Percentiles rank a stretch among this genome's conserved stretches.
phyloP scores from a whole-genome alignment of 1,140 invertebrate species.

The Pachypeltis micranthus region DNA sequence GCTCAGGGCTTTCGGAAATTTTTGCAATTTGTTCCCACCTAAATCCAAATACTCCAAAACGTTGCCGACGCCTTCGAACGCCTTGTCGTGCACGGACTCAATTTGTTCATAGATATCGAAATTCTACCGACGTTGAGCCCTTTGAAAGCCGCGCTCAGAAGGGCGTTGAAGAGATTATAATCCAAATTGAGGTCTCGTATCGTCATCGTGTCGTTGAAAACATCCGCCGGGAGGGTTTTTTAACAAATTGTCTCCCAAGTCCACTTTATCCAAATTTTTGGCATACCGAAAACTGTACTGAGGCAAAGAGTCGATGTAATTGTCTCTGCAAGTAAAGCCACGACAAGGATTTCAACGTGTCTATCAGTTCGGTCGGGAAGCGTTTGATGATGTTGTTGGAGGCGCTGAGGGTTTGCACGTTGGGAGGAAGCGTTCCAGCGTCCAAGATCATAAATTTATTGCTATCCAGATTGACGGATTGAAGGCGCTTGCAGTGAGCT shows the following conservation, averaged over 20 bases:
- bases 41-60: slow-evolving; percentile 69
- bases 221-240: slow-evolving; percentile 43
- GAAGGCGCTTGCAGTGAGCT: slow-evolving; percentile 44
- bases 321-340: slow-evolving; percentile 66
- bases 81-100: slow-evolving; percentile 52
- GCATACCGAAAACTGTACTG: slow-evolving; percentile 42
- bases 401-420: slow-evolving; percentile 56
- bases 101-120: slow-evolving; percentile 64
- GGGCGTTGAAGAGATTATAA: slow-evolving; percentile 52
- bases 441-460: slow-evolving; percentile 53
- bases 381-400: slow-evolving; percentile 57
- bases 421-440: slow-evolving; percentile 45
- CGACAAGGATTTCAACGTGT: slow-evolving; percentile 6
- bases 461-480: slow-evolving; percentile 59
- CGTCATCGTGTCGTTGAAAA: slow-evolving; percentile 56
- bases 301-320: slow-evolving; percentile 55
- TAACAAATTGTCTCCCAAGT: slow-evolving; percentile 69
- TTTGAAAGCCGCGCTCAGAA: slow-evolving; percentile 52
- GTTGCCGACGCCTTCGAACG: slow-evolving; percentile 56
- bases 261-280: slow-evolving; percentile 61
- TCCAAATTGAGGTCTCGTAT: slow-evolving; percentile 69
- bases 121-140: slow-evolving; percentile 57
- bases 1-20: slow-evolving; percentile 53
- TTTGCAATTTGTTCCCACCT: slow-evolving; percentile 61
- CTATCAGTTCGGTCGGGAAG: slow-evolving; percentile 39